Conservation (phyloP, 1,140 invertebrate species). For the Lepidurus arcticus region DNA sequence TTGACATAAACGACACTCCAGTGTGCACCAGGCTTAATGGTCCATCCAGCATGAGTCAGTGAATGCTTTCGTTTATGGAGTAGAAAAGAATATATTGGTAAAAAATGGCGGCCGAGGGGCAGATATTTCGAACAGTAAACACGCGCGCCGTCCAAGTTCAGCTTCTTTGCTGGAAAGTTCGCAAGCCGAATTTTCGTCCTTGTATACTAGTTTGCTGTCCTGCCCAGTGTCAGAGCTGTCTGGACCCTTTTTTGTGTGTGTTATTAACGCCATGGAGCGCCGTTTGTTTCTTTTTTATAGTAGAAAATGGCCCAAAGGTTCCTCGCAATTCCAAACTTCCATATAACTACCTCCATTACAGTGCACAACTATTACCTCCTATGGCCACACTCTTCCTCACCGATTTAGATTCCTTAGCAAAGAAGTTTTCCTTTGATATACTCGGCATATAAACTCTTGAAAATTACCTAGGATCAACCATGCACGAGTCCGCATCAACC, state of each 20-base stretch:
- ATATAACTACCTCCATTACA: background rate
- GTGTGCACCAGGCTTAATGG: too few species aligned
- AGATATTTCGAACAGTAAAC: background rate
- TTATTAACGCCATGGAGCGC: background rate
- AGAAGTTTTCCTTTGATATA: too few species aligned
- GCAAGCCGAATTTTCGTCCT: background rate
- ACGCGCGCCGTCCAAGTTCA: background rate
- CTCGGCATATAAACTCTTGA: too few species aligned
- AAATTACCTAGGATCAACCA: too few species aligned
- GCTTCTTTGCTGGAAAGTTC: background rate
- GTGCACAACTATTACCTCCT: too few species aligned
- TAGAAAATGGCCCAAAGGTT: background rate
- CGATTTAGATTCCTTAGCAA: too few species aligned
- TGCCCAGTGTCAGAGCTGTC: background rate
- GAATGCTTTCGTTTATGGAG: too few species aligned
- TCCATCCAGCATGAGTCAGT: too few species aligned
- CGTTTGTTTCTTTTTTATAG: background rate
- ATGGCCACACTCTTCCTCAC: too few species aligned
- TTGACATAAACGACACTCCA: too few species aligned
- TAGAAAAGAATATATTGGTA: too few species aligned
- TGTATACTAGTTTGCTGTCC: background rate
- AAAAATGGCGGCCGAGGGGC: background rate
- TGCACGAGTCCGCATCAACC: too few species aligned
- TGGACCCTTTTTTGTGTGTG: constrained; percentile 18
- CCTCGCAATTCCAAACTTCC: background rate